These are phyloP conservation scores for Leptinotarsa juncta DNA, from an alignment of 2,888 invertebrate species.

Conservation along the genomic window DNA sequence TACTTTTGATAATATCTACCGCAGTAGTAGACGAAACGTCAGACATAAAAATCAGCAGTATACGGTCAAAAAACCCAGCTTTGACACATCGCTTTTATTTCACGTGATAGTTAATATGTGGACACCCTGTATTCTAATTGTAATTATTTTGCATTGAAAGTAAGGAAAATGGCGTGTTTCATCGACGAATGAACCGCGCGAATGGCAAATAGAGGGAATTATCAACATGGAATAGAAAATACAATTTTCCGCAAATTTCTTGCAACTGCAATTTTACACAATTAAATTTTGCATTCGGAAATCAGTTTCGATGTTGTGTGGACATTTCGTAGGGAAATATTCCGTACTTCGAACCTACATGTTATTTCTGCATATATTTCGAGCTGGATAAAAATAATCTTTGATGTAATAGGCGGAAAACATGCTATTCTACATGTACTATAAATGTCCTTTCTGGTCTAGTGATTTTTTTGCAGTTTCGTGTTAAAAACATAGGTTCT, in stretches of 20 bases:
- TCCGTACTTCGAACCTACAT: conserved; percentile 49
- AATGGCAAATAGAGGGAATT: conserved; percentile 45
- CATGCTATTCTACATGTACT: conserved; percentile 58
- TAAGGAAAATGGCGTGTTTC: conserved; percentile 28
- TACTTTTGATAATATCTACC: too few species aligned
- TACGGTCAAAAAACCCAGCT: too few species aligned
- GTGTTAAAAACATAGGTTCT: not conserved
- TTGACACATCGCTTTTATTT: too few species aligned
- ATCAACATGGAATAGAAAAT: conserved; percentile 51
- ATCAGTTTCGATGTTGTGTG: conserved; percentile 48
- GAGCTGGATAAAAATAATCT: conserved; percentile 62
- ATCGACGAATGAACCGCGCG: conserved; percentile 43
- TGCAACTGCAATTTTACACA: conserved; percentile 50
- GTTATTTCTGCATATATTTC: conserved; percentile 55
- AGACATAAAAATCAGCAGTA: too few species aligned
- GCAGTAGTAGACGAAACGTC: too few species aligned
- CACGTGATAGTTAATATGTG: too few species aligned
- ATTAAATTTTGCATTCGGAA: conserved; percentile 55
- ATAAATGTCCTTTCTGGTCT: conserved; percentile 1
- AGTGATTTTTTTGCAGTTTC: conserved; percentile 7
- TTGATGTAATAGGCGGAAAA: conserved; percentile 62
- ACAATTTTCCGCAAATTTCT: conserved; percentile 56
- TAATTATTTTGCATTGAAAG: too few species aligned
- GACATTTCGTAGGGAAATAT: conserved; percentile 36
- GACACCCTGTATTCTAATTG: too few species aligned